phyloP scores from a whole-genome alignment of 2,797 vertebrate genomes.

The Setipinna tenuifilis region DNA sequence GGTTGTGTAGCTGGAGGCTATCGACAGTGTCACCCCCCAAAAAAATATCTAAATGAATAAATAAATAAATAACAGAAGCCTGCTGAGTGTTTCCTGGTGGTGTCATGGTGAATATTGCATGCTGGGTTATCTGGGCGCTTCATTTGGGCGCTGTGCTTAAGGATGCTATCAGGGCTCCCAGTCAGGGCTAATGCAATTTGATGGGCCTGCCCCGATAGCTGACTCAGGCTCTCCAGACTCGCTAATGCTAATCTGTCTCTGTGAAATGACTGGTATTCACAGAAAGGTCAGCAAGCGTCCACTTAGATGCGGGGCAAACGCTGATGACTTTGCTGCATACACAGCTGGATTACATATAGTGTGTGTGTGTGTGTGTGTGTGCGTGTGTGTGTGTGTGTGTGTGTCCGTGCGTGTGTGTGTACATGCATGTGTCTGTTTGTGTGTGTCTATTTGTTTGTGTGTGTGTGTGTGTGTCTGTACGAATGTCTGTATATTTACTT shows the following conservation, averaged over 20 bases:
- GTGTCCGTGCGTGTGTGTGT: neutral
- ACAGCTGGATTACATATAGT: neutral
- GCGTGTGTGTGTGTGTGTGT: neutral
- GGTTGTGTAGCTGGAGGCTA: neutral
- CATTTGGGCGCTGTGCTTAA: neutral
- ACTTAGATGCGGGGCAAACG: neutral
- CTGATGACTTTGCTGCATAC: neutral
- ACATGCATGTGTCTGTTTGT: neutral
- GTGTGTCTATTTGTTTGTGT: neutral
- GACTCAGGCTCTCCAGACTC: neutral
- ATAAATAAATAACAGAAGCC: neutral
- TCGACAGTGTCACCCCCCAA: too few species aligned
- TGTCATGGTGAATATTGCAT: neutral
- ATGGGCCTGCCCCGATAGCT: neutral
- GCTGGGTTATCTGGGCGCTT: neutral
- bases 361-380: neutral
- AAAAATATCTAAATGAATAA: neutral
- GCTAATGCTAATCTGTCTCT: conserved; percentile 3
- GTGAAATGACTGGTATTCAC: conserved; percentile 9
- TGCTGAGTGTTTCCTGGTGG: neutral
- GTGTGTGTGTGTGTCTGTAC: neutral
- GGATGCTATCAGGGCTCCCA: neutral
- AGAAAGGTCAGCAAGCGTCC: neutral
- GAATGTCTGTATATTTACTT: neutral
- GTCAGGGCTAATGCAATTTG: neutral